Base-by-base conservation (phyloP, 2,888 invertebrate genomes). In the Neoitamus cyanurus region DNA sequence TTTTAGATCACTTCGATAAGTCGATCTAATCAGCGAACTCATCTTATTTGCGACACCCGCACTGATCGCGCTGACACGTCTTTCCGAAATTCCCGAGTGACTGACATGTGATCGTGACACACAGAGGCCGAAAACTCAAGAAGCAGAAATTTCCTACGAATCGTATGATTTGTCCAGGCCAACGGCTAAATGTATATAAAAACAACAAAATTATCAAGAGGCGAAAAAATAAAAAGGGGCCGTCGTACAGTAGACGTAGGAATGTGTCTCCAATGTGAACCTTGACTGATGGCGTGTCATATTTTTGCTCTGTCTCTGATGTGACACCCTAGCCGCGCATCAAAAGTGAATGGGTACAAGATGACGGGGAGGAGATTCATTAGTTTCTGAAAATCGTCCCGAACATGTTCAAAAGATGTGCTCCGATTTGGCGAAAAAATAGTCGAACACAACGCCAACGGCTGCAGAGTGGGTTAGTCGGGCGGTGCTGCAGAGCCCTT, bases 201-300 rank as follows among this genome's bases (percentile, higher is more conserved):
- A 82, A 80, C 34, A n/a, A 48, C 31, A 11, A 46, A 78, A 31
- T 73, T 15, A 83, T 68, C 20, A 78, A 83, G 75, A 84, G 72
- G 28, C 15, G 42, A 69, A 80, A 25, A 15, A 34, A 13, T 6
- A 20, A 68, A 83, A 72, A 42, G n/a, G 28, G 25, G 25, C 58
- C 6, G 20, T 72, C 28, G 15, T 46, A 73, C 11, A 31, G 30
- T n/a, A 75, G 20, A 58, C n/a, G 20, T 20, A 25, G 20, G 15
- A 25, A 83, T 73, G n/a, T 36, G 30, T 75, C 58, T 20, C 28
- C 58, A 58, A 75, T n/a, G 34, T 73, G 48, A 48, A 30, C 46
- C 73, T 48, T 84, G 84, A 84, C 70, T 78, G 80, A 84, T 84
- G 78, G 78, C 15, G 73, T 42, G 58, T 84, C 84, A 84, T 84